Percentiles rank a stretch among this genome's conserved stretches.
These are phyloP conservation scores for Cranoglanis bouderius DNA, from an alignment of 2,113 vertebrate species.

Conservation along the genomic window DNA sequence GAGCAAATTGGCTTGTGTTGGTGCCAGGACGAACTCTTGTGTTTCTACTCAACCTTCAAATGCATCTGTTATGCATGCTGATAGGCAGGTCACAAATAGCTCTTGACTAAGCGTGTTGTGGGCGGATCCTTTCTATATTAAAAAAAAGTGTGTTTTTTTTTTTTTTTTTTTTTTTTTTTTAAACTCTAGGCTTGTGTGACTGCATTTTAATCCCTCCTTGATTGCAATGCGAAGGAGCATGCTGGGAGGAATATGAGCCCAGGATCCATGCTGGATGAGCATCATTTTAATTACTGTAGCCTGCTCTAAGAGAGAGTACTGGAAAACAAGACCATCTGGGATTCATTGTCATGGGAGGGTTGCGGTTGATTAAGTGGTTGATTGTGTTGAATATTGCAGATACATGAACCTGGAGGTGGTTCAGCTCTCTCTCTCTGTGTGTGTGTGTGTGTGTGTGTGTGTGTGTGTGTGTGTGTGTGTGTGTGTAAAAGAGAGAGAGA, in stretches of 20 bases:
- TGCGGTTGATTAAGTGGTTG: constrained; percentile 33
- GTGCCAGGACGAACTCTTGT: neutral
- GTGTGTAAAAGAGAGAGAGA: neutral
- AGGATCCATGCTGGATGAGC: constrained; percentile 50
- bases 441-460: neutral
- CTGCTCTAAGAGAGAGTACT: constrained; percentile 24
- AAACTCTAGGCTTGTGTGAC: constrained; percentile 20
- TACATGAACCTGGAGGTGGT: constrained; percentile 27
- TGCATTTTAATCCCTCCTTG: constrained; percentile 60
- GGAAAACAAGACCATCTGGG: constrained; percentile 45
- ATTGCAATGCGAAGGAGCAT: constrained; percentile 54
- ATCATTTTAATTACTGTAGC: constrained; percentile 60
- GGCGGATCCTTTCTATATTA: constrained; percentile 4
- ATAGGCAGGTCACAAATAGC: constrained; percentile 37
- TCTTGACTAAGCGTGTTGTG: constrained; percentile 33
- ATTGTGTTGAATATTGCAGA: constrained; percentile 41
- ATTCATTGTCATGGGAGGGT: constrained; percentile 33
- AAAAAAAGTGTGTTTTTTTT: constrained; percentile 16
- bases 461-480: constrained; percentile 24
- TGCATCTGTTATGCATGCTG: constrained; percentile 34
- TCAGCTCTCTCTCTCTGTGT: no score
- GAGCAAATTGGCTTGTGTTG: neutral
- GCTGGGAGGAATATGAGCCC: constrained; percentile 37
- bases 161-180: constrained; percentile 1
- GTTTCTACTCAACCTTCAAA: constrained; percentile 12